Percentiles rank a stretch among this genome's conserved stretches.
Conservation (phyloP, 2,113 vertebrate species). For the Heterochromis multidens region DNA sequence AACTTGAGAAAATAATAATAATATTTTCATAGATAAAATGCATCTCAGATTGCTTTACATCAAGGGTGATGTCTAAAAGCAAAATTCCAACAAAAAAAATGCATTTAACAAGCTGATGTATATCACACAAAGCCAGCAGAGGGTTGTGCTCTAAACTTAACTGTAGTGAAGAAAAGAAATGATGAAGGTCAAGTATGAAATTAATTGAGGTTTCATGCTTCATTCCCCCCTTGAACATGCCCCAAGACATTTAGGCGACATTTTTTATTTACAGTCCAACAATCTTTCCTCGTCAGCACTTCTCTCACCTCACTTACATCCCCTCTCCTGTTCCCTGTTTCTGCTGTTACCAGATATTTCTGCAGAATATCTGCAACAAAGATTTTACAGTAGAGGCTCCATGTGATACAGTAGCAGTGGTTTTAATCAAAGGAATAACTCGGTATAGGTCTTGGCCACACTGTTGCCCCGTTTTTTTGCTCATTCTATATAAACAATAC, state of each 20-base stretch:
- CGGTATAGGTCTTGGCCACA: background rate
- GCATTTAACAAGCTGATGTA: background rate
- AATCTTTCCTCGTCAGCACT: conserved; percentile 48
- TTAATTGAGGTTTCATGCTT: conserved; percentile 43
- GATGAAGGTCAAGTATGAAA: conserved; percentile 49
- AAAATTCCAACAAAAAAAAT: background rate
- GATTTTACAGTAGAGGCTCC: background rate
- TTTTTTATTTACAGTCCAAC: conserved; percentile 38
- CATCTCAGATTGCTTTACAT: background rate
- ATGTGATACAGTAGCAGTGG: background rate
- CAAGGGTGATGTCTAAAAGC: background rate
- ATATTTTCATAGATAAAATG: background rate
- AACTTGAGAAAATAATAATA: no score
- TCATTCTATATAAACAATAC: background rate
- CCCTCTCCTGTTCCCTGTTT: background rate
- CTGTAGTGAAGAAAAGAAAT: background rate
- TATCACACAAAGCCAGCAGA: background rate
- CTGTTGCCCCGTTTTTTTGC: background rate
- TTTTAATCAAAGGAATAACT: background rate
- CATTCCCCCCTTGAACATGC: background rate
- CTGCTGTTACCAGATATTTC: background rate
- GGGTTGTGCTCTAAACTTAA: background rate
- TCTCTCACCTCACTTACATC: conserved; percentile 15
- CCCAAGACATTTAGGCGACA: conserved; percentile 21
- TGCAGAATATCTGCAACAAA: background rate